A percentile compares a stretch with the other conserved stretches of the same genome.
Evolutionary conservation across 2,797 vertebrate genomes (phyloP).

Genomic region (Pygocentrus nattereri): DNA sequence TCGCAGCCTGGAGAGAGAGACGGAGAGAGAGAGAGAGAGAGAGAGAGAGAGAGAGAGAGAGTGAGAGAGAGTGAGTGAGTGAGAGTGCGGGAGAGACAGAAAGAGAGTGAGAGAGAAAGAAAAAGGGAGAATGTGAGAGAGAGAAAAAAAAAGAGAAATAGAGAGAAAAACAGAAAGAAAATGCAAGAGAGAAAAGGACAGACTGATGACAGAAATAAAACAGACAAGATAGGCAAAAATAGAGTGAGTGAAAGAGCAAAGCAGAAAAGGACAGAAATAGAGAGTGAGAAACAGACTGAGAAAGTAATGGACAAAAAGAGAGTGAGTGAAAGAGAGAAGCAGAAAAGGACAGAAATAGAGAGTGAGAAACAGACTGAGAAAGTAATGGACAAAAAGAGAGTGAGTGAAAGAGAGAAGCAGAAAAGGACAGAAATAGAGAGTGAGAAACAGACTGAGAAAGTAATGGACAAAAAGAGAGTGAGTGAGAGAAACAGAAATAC

Average conservation of each 20-base stretch:
- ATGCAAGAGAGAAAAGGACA: constrained; percentile 20
- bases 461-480: neutral
- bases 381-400: neutral
- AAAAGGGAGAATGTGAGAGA: neutral
- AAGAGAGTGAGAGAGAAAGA: neutral
- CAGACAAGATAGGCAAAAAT: neutral
- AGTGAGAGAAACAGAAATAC: constrained; percentile 32
- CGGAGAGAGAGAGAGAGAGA: constrained; percentile 1
- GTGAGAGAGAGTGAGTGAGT: constrained; percentile 22
- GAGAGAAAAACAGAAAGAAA: constrained; percentile 45
- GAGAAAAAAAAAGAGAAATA: neutral
- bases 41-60: neutral
- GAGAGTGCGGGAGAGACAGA: neutral
- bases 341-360: too few relatives aligned
- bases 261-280: neutral
- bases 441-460: too few relatives aligned
- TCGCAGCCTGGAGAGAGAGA: constrained; percentile 51
- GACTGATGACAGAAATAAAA: too few relatives aligned
- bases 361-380: too few relatives aligned
- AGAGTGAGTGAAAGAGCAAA: neutral
- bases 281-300: too few relatives aligned
- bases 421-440: neutral
- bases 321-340: constrained; percentile 38
- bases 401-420: neutral
- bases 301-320: neutral